phyloP scores from a whole-genome alignment of 2,797 vertebrate species.

The Hydrolagus colliei region DNA sequence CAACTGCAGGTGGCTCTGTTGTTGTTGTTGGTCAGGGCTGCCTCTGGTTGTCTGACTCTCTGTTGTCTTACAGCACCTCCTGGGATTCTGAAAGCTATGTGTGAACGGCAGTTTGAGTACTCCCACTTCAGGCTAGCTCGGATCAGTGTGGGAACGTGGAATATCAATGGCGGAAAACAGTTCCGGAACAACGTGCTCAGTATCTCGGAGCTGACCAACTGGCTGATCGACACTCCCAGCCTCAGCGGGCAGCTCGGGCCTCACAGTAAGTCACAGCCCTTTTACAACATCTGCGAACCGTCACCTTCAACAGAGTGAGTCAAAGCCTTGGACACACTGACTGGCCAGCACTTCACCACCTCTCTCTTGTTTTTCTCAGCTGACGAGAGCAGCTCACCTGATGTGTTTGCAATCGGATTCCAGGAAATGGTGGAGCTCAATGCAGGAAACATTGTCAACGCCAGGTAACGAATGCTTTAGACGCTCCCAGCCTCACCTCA shows the following conservation, averaged over 20 bases:
- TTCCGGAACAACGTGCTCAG: slow-evolving; percentile 62
- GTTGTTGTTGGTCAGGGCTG: no score
- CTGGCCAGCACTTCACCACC: background rate
- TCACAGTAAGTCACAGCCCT: slow-evolving; percentile 47
- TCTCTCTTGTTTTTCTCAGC: slow-evolving; percentile 42
- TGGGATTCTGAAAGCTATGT: slow-evolving; percentile 60
- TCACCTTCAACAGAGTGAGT: no score
- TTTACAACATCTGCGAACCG: no score
- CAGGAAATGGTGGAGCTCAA: slow-evolving; percentile 71
- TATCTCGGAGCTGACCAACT: slow-evolving; percentile 57
- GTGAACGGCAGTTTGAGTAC: slow-evolving; percentile 63
- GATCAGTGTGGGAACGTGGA: slow-evolving; percentile 63
- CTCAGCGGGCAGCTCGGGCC: slow-evolving; percentile 48
- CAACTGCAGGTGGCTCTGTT: no score
- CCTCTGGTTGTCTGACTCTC: background rate
- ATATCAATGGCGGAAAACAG: slow-evolving; percentile 65
- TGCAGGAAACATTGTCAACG: slow-evolving; percentile 67
- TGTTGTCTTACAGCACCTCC: slow-evolving; percentile 50
- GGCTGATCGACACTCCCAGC: slow-evolving; percentile 59
- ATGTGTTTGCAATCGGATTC: slow-evolving; percentile 68
- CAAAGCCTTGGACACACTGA: background rate
- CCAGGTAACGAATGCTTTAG: slow-evolving; percentile 49
- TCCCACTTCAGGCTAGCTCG: slow-evolving; percentile 55
- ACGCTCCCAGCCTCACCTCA: background rate
- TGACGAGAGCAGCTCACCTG: slow-evolving; percentile 52